Evolutionary conservation across 2,113 vertebrate genomes (phyloP), one percentile per base, ranked within the genome.

Genomic region (Malurus melanocephalus): DNA sequence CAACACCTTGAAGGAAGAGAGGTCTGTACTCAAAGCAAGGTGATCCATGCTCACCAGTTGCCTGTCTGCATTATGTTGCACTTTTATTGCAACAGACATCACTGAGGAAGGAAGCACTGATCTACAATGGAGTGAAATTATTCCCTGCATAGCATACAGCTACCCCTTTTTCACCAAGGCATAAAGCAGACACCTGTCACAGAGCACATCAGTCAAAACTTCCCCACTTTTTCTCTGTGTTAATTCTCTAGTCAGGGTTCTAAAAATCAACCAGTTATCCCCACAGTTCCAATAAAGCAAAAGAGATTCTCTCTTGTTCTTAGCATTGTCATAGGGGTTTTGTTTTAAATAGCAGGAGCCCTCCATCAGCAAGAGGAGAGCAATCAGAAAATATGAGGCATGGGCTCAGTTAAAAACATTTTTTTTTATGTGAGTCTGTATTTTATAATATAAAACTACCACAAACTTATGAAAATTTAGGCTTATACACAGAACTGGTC

Each of bases 131-230:
- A 49, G 16, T 11, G 20, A 73, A 76, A 26, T 53, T 61, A 30
- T 64, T 82, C 64, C 11, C 49, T 38, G 7, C 13, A 20, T 1
- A 1, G 15, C 24, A 76, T 22, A 21, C 16, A 18, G 3, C 6
- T 43, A 7, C 8, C 16, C 22, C 6, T n/a, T 61, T 56, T 42
- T 32, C 24, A 61, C 17, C 11, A 16, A 33, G 0, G 0, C 23
- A 18, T 46, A 35, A 62, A n/a, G 53, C 24, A 79, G 65, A 84
- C 0, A 0, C 3, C 28, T 60, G 22, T 27, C 0, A 0, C 35
- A 43, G 30, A 67, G 16, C 13, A 6, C n/a, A 33, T 49, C 33
- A 22, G 11, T 19, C 10, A 24, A 87, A 78, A n/a, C 20, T 48
- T 55, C 3, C 2, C 1, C 13, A 23, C 2, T 8, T 43, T 81